Base-by-base conservation (phyloP, 2,113 vertebrate species). In the Mustela nigripes region DNA sequence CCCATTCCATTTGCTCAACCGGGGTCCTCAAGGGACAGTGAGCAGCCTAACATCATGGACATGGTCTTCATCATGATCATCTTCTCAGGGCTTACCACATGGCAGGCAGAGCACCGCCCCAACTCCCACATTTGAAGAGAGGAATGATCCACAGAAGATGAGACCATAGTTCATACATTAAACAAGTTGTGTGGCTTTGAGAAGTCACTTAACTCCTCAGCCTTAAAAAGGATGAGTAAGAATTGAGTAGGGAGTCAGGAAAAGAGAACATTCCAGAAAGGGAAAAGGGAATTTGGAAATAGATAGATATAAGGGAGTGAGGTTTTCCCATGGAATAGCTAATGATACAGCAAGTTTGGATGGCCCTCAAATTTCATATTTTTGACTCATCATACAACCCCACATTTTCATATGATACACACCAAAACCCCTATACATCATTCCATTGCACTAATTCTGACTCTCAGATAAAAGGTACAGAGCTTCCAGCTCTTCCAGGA, bases 391-490 rank as follows among this genome's bases (percentile, higher is more conserved):
- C 48, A 10, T 2, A 1, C 21, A 45, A 18, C 21, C 3, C 5
- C 36, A 48, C 3, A 5, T 1, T 21, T 42, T 63, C 31, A 69
- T 1, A 24, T 1, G 10, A 11, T 3, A 3, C 2, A 19, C 7
- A 16, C 26, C 11, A 19, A 42, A 28, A 79, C 15, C 15, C 8
- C 28, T 22, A 4, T 60, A 11, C 15, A 48, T 2, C 1, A 15
- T 15, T 12, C 21, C 7, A 0, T 78, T 22, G 7, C 11, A 10
- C 12, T 58, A 31, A 9, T 9, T 6, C 24, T 2, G 3, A 45
- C 39, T 48, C 71, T 5, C 22, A 24, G 31, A 4, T 39, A 22
- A 58, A 45, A 26, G 5, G 0, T 15, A 24, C 26, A 21, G 2
- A 31, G 24, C 4, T 26, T 69, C 19, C 28, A 16, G 7, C 21